Base-by-base conservation (phyloP, 2,888 invertebrate genomes). In the Yponomeuta malinellus region DNA sequence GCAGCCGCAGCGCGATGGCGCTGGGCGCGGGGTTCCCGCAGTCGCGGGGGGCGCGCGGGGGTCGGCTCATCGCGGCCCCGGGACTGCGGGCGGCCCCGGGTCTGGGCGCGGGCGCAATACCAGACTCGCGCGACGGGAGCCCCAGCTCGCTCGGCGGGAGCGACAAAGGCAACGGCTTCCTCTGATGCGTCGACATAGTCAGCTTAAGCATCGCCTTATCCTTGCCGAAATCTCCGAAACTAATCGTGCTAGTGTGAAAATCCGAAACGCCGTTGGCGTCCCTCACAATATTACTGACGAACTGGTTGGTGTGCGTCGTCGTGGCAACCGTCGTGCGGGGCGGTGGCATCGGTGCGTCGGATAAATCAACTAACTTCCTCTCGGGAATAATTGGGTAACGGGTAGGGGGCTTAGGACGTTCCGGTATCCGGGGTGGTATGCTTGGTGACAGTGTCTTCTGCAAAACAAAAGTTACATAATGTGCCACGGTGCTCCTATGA, bases 381-480 rank as follows among this genome's bases (percentile, higher is more conserved):
- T 90, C 90, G 79, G 88, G 89, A 78, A 90, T 82, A 69, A 90
- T 90, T 77, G 90, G 92, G 78, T 91, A 91, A 76, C 87, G 88
- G 80, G 81, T 80, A 76, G 87, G 86, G 81, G 82, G 82, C 79
- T 83, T 85, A 81, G 86, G 93, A 82, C 86, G 90, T 85, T 83
- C 90, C 81, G 89, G 88, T 86, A 89, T 83, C 83, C 88, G 86
- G 82, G 90, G 90, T 79, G 90, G 89, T 78, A 83, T 78, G 77
- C 85, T 83, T 83, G 90, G 87, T 78, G 90, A 85, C 85, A 88
- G 79, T 83, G 90, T 89, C 82, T 85, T 90, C 91, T 92, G 91
- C 81, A 90, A 92, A 89, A 88, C 78, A 88, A 89, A 90, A 88
- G 52, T 83, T 75, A 74, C 83, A 89, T 86, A 83, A 86, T 89